Evolutionary conservation across 2,888 invertebrate species (phyloP).

Genomic region (Ectobius pallidus): DNA sequence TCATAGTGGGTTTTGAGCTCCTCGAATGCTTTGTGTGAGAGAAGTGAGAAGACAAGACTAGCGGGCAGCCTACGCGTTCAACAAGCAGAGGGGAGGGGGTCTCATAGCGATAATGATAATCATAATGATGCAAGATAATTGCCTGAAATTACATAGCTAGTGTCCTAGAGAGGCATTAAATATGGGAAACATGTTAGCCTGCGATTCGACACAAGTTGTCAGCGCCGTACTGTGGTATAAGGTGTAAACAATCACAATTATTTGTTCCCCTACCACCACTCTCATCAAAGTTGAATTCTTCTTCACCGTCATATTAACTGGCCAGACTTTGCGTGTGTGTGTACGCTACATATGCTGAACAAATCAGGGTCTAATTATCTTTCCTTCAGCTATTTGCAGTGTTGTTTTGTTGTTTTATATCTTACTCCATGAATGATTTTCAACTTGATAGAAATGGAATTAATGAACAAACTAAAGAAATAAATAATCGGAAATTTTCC

Average conservation of each 20-base stretch:
- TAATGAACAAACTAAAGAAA: too few species aligned
- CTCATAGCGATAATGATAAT: slow-evolving; percentile 36
- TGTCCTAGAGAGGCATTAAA: not conserved
- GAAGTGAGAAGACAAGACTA: too few species aligned
- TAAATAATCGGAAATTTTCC: too few species aligned
- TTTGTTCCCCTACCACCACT: slow-evolving; percentile 14
- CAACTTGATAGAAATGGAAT: too few species aligned
- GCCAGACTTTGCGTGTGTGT: not conserved
- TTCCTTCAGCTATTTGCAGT: too few species aligned
- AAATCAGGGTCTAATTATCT: slow-evolving; percentile 6
- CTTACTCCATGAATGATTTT: too few species aligned
- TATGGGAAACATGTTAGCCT: slow-evolving; percentile 23
- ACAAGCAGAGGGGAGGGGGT: not conserved
- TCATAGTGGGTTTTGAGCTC: slow-evolving; percentile 10
- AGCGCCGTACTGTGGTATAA: too few species aligned
- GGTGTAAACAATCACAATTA: slow-evolving; percentile 11
- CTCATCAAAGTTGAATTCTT: too few species aligned
- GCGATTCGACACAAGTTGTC: slow-evolving; percentile 35
- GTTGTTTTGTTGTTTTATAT: too few species aligned
- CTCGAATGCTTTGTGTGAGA: too few species aligned
- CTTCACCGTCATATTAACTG: too few species aligned
- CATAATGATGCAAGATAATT: slow-evolving; percentile 38
- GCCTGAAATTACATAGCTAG: slow-evolving; percentile 37
- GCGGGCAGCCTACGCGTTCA: slow-evolving; percentile 9
- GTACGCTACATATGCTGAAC: not conserved